Conservation (phyloP, 2,888 invertebrate species). For the Cotesia congregata region DNA sequence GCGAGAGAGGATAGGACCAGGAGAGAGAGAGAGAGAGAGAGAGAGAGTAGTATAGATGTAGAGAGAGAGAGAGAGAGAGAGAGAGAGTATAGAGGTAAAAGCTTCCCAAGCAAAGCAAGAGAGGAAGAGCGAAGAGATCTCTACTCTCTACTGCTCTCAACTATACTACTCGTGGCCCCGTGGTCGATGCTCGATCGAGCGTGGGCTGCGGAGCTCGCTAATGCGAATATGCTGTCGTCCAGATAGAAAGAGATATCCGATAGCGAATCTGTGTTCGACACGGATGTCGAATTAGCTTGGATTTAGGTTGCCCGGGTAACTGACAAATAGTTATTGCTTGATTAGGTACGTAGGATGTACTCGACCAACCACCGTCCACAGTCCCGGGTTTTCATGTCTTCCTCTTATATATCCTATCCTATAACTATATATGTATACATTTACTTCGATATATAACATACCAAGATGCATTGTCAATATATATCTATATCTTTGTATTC, state of each 20-base stretch:
- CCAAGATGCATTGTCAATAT: constrained; percentile 13
- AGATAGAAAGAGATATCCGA: constrained; percentile 71
- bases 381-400: constrained; percentile 17
- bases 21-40: too few species aligned
- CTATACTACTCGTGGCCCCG: constrained; percentile 43
- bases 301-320: constrained; percentile 70
- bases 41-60: constrained; percentile 46
- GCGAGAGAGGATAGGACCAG: constrained; percentile 43
- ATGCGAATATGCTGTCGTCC: constrained; percentile 71
- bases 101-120: constrained; percentile 27
- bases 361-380: constrained; percentile 41
- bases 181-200: constrained; percentile 68
- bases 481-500: constrained; percentile 6
- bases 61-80: too few species aligned
- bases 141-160: not conserved
- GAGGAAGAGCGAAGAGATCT: constrained; percentile 46
- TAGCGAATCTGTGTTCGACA: constrained; percentile 71
- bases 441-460: constrained; percentile 4
- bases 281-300: constrained; percentile 71
- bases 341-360: constrained; percentile 61
- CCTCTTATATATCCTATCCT: not conserved
- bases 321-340: constrained; percentile 71
- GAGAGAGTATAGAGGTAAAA: constrained; percentile 37
- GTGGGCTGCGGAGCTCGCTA: constrained; percentile 69
- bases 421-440: not conserved